phyloP scores from a whole-genome alignment of 2,113 vertebrate genomes.

The Australoheros scitulus region DNA sequence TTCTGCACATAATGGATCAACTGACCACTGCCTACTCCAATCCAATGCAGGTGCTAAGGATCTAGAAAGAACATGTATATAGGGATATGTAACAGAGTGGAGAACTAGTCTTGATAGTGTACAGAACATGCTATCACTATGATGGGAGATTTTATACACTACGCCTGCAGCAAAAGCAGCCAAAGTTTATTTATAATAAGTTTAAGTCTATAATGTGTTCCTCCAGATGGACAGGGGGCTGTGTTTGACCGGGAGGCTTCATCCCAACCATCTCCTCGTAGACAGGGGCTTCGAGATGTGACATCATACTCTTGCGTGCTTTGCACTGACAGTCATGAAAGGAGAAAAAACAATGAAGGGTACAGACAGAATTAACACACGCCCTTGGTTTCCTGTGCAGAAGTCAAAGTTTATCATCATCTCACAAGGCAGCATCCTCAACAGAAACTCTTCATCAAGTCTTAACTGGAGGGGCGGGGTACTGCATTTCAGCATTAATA shows the following conservation, averaged over 20 bases:
- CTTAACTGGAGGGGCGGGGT: no score
- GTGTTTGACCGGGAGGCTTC: neutral
- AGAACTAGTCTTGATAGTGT: neutral
- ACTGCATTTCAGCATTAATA: fast-evolving
- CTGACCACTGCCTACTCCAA: neutral
- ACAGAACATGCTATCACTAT: neutral
- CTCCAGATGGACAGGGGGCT: neutral
- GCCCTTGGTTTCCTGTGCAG: slow-evolving; percentile 53
- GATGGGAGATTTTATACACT: neutral
- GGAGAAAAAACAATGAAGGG: neutral
- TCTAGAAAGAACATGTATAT: neutral
- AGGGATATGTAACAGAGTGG: neutral
- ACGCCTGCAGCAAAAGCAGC: neutral
- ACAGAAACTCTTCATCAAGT: no score
- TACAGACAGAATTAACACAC: neutral
- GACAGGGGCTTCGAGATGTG: slow-evolving; percentile 51
- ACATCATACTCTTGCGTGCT: neutral
- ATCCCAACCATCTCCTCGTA: slow-evolving; percentile 80
- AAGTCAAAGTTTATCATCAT: slow-evolving; percentile 43
- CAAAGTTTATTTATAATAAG: neutral
- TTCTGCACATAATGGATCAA: neutral
- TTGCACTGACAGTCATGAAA: slow-evolving; percentile 60
- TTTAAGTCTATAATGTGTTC: no score
- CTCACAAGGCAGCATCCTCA: neutral
- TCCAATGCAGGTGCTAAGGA: neutral